Base-by-base conservation (phyloP, 92 coral and sea anemone species). In the Epizoanthus rinbou region DNA sequence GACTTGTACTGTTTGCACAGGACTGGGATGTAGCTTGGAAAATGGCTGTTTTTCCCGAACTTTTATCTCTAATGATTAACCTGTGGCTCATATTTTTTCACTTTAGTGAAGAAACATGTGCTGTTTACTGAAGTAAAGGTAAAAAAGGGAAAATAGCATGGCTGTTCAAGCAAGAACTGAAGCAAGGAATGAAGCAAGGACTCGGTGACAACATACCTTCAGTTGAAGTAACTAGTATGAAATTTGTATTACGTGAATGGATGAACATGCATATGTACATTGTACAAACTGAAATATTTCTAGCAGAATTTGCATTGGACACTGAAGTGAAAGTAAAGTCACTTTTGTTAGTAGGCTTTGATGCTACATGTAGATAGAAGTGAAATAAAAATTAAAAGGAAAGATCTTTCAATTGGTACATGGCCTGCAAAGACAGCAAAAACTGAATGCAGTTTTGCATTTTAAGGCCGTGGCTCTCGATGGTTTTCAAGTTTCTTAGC, bases 81-180 rank as follows among this genome's bases (percentile, higher is more conserved):
- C 13, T 24, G 8, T 22, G 5, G 31, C 25, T 43, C 28, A 33
- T 19, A 37, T 85, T 85, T 73, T 65, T 41, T 76, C 45, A 4
- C n/a, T 79, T 9, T 79, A 95, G 98, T 95, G 67, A 93, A 88
- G 57, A 91, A 91, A 88, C 98, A 95, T 88, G 98, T 95, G 64
- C 75, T 95, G 50, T 95, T 95, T 84, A 92, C 90, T 79, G 98
- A 95, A 80, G 93, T 92, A 64, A 95, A 95, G 85, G 93, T 91
- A 69, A 91, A 92, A 84, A 93, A 92, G 66, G 92, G 95, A 47
- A 92, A 91, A 79, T 83, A 80, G 52, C 7, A 64, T 8, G 19
- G 22, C 22, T 39, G 75, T 24, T 1, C 19, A n/a, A 56, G 33
- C 54, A 8, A 24, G 45, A 4, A 33, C 45, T 25, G 18, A n/a